Conservation (phyloP, 2,888 invertebrate species). For the Endotricha flammealis region DNA sequence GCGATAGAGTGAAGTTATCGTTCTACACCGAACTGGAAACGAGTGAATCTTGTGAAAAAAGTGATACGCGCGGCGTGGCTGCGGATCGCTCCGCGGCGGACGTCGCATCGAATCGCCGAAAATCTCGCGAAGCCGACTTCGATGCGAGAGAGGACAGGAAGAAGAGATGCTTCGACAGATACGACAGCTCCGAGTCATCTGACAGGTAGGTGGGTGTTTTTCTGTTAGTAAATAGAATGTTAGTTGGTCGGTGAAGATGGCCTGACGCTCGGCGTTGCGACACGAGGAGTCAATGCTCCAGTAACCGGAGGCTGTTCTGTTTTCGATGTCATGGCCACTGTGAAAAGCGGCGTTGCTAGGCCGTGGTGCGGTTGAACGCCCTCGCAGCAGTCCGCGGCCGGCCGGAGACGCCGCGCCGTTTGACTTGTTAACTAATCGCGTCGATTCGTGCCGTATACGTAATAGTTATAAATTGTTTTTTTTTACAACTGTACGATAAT, state of each 20-base stretch:
- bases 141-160: constrained; percentile 81
- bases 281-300: constrained; percentile 67
- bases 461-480: constrained; percentile 25
- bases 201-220: constrained; percentile 85
- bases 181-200: constrained; percentile 95
- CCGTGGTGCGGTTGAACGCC: constrained; percentile 64
- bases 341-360: constrained; percentile 54
- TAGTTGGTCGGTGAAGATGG: constrained; percentile 20
- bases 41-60: constrained; percentile 75
- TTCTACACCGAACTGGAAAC: constrained; percentile 71
- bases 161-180: constrained; percentile 93
- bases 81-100: constrained; percentile 46
- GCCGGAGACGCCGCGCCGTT: constrained; percentile 37
- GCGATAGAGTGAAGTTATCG: constrained; percentile 64
- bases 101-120: constrained; percentile 56
- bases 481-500: constrained; percentile 13
- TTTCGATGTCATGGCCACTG: constrained; percentile 75
- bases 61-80: constrained; percentile 74
- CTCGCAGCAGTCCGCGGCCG: constrained; percentile 51
- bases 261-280: constrained; percentile 44
- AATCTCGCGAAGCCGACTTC: constrained; percentile 48
- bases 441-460: constrained; percentile 38
- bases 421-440: constrained; percentile 41
- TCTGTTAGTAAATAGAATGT: constrained; percentile 33
- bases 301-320: constrained; percentile 71